Percentiles rank a stretch among this genome's conserved stretches.
phyloP scores from a whole-genome alignment of 2,888 invertebrate genomes.

The Molorchus minor region DNA sequence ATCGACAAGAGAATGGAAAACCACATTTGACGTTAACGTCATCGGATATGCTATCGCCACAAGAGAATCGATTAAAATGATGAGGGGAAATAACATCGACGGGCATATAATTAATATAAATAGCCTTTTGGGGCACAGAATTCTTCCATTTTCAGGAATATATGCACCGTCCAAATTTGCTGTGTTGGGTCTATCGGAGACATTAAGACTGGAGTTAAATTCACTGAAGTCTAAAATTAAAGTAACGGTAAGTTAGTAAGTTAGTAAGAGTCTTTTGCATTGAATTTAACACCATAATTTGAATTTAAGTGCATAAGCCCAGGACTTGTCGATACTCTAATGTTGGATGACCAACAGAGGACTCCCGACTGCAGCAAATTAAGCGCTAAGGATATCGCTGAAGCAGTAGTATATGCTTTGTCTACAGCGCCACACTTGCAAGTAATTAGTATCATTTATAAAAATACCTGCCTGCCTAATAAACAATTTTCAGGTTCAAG shows the following conservation, averaged over 20 bases:
- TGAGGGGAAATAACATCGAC: conserved; percentile 47
- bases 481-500: conserved; percentile 8
- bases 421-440: conserved; percentile 21
- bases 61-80: conserved; percentile 49
- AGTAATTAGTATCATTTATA: neutral
- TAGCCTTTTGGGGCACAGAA: conserved; percentile 49
- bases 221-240: conserved; percentile 37
- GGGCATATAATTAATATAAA: conserved; percentile 54
- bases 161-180: conserved; percentile 47
- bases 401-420: conserved; percentile 6
- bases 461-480: neutral
- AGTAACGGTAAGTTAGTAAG: conserved; percentile 37
- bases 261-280: neutral
- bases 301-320: conserved; percentile 48
- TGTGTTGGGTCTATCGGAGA: conserved; percentile 45
- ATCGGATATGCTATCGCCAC: conserved; percentile 45
- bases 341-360: conserved; percentile 3
- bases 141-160: conserved; percentile 43
- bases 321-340: conserved; percentile 42
- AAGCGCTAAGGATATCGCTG: conserved; percentile 14
- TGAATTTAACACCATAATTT: neutral
- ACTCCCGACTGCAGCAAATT: conserved; percentile 9
- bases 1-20: conserved; percentile 39
- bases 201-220: conserved; percentile 41
- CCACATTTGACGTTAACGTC: conserved; percentile 42